Percentiles rank a stretch among this genome's conserved stretches.
Conservation (phyloP, 2,113 vertebrate species). For the Hemiscyllium ocellatum region DNA sequence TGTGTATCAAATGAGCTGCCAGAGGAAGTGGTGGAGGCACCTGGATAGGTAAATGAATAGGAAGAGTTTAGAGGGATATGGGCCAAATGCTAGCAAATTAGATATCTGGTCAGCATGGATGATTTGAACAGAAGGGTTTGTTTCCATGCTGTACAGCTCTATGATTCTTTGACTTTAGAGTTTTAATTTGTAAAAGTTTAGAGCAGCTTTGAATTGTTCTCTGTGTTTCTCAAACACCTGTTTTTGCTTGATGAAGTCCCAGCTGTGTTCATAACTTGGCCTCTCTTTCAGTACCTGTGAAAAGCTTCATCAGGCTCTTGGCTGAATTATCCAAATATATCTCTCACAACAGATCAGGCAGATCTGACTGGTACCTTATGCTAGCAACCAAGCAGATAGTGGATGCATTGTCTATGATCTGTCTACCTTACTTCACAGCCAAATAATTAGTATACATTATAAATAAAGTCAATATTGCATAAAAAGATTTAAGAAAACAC, state of each 20-base stretch:
- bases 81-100: too few relatives aligned
- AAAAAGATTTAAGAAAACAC: not conserved
- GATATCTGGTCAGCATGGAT: too few relatives aligned
- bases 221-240: not conserved
- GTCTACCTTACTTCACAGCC: not conserved
- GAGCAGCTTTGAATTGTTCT: not conserved
- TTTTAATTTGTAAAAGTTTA: not conserved
- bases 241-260: not conserved
- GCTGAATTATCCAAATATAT: not conserved
- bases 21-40: too few relatives aligned
- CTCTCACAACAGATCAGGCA: not conserved
- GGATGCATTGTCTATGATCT: not conserved
- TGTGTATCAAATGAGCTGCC: too few relatives aligned
- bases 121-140: too few relatives aligned
- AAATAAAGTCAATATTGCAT: not conserved
- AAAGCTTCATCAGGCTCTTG: not conserved
- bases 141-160: too few relatives aligned
- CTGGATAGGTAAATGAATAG: too few relatives aligned
- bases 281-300: not conserved
- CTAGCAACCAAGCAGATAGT: not conserved
- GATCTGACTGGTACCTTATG: not conserved
- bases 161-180: not conserved
- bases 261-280: not conserved
- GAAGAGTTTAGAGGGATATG: too few relatives aligned
- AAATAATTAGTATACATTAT: not conserved